Evolutionary conservation across 2,113 vertebrate genomes (phyloP), one percentile per base, ranked within the genome.

Genomic region (Arothron firmamentum): DNA sequence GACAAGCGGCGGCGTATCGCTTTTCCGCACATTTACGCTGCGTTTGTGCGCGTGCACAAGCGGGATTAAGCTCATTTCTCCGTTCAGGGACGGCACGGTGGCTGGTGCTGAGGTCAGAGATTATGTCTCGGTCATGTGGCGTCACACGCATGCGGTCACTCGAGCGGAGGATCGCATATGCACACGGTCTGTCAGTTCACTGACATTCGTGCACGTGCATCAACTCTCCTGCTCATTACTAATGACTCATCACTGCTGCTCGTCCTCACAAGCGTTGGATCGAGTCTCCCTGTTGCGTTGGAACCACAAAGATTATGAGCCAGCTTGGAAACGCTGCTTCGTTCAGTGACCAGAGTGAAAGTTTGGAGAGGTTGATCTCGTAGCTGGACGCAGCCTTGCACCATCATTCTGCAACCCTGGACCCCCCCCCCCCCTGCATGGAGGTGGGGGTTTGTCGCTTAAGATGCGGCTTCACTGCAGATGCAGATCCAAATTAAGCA

Each of bases 51-150:
- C 50, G 41, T 52, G 56, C 16, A 45, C 47, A 9, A 41, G 57
- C 1, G 1, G 60, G 68, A 68, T 81, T 81, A 79, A 81, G 48
- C 58, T 53, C 20, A 61, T 4, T 65, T 72, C 53, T 69, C 28
- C 47, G 21, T 41, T 78, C 72, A 48, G 59, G 56, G 56, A 83
- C 56, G 56, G 56, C 71, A 71, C 65, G 21, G 14, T 63, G 62
- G 60, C 64, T 65, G 19, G 42, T 34, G 15, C 55, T 51, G 67
- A 68, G 75, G 71, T 84, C 73, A 59, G 73, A n/a, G 62, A 76
- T 72, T 72, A 77, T 48, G 38, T 16, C 56, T 67, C 53, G 61
- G 49, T 61, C 0, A 52, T 52, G 52, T 57, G 31, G 47, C 47
- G 13, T 69, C 68, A 54, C 60, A 25, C 64, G 52, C 70, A 56